These are phyloP conservation scores for Chalcosyrphus nemorum DNA, from an alignment of 2,888 invertebrate genomes.

Conservation along the genomic window DNA sequence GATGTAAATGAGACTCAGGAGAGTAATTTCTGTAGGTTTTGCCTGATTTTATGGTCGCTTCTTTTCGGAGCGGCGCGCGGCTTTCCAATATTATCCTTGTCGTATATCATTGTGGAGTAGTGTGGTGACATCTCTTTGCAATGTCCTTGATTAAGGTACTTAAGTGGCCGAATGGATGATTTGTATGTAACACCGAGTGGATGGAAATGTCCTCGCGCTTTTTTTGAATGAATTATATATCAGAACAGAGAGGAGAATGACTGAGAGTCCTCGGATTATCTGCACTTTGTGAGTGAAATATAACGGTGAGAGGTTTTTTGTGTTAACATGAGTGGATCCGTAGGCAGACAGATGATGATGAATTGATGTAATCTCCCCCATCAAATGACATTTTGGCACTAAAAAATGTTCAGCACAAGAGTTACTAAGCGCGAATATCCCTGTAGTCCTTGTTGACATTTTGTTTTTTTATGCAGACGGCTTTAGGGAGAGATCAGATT, in stretches of 20 bases:
- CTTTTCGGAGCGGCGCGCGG: background rate
- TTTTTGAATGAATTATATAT: slow-evolving; percentile 3
- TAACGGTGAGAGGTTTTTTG: slow-evolving; percentile 10
- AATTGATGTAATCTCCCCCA: slow-evolving; percentile 3
- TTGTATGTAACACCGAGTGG: background rate
- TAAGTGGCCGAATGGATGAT: background rate
- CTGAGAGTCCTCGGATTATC: background rate
- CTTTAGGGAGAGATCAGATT: no score
- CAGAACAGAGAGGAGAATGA: background rate
- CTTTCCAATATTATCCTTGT: background rate
- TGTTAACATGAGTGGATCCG: background rate
- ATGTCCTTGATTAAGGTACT: slow-evolving; percentile 1
- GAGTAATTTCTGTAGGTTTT: slow-evolving; percentile 7
- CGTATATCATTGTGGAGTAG: background rate
- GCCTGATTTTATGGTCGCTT: background rate
- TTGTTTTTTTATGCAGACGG: background rate
- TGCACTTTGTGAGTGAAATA: background rate
- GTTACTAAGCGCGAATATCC: background rate
- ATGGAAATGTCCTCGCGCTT: background rate
- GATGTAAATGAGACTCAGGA: slow-evolving; percentile 22
- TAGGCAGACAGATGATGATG: slow-evolving; percentile 7
- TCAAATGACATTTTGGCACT: background rate
- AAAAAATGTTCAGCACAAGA: background rate
- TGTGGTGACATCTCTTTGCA: background rate
- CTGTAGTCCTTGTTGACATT: background rate